Conservation (phyloP, 2,797 vertebrate genomes). For the Sitta carolinensis region DNA sequence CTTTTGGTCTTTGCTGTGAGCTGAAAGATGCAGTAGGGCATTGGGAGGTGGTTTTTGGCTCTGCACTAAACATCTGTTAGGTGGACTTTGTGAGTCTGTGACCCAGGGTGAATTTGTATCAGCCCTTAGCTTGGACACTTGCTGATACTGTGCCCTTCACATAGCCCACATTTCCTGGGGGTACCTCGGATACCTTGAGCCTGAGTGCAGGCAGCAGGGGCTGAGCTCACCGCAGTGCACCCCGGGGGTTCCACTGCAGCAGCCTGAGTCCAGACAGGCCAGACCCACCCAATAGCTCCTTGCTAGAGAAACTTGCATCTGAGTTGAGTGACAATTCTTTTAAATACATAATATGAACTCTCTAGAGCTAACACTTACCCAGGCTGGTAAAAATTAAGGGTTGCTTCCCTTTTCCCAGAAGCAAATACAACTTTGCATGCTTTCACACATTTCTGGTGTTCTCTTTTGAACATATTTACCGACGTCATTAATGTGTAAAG, state of each 20-base stretch:
- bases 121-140: not conserved
- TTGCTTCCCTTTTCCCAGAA: not conserved
- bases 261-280: not conserved
- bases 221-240: not conserved
- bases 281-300: not conserved
- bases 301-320: not conserved
- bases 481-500: not conserved
- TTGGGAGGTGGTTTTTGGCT: not conserved
- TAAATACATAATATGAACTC: not conserved
- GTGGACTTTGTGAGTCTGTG: not conserved
- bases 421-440: not conserved
- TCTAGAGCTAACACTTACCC: not conserved
- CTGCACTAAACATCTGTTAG: not conserved
- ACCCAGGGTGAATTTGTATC: not conserved
- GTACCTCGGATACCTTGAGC: not conserved
- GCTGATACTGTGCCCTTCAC: not conserved
- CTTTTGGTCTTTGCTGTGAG: not conserved
- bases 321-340: not conserved
- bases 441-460: not conserved
- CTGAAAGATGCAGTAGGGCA: not conserved
- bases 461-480: not conserved
- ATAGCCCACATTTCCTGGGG: rapidly evolving
- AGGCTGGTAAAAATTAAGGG: not conserved
- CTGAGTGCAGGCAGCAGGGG: not conserved
- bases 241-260: not conserved